Evolutionary conservation across 2,113 vertebrate genomes (phyloP).

Genomic region (Pipra filicauda): DNA sequence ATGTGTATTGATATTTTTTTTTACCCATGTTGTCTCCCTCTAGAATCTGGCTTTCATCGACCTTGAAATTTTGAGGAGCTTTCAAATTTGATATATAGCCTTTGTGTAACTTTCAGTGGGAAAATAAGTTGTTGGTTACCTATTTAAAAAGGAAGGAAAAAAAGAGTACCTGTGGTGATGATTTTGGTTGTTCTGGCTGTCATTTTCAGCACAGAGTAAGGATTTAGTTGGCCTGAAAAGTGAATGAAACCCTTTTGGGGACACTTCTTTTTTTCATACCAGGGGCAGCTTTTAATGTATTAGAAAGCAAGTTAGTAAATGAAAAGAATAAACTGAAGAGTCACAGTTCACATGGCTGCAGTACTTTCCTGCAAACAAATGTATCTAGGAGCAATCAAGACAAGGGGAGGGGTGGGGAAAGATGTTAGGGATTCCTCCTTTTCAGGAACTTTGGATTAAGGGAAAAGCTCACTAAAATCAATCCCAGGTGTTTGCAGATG

Average conservation of each 20-base stretch:
- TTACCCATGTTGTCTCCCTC: constrained; percentile 70
- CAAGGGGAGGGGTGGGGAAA: neutral
- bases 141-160: neutral
- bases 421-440: neutral
- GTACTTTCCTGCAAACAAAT: neutral
- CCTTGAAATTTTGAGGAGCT: constrained; percentile 31
- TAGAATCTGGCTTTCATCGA: constrained; percentile 57
- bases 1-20: constrained; percentile 72
- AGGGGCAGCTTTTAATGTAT: neutral
- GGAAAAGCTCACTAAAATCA: neutral
- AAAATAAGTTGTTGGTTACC: neutral
- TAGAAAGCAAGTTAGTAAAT: neutral
- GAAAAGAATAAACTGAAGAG: neutral
- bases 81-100: constrained; percentile 26
- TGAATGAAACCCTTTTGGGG: neutral
- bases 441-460: neutral
- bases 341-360: neutral
- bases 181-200: neutral
- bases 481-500: neutral
- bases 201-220: neutral
- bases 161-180: neutral
- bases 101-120: neutral
- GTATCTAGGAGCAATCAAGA: neutral
- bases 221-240: neutral
- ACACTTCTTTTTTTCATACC: too few species aligned